These are phyloP conservation scores for Pipistrellus pipistrellus DNA, from an alignment of 2,797 vertebrate genomes.

Conservation along the genomic window DNA sequence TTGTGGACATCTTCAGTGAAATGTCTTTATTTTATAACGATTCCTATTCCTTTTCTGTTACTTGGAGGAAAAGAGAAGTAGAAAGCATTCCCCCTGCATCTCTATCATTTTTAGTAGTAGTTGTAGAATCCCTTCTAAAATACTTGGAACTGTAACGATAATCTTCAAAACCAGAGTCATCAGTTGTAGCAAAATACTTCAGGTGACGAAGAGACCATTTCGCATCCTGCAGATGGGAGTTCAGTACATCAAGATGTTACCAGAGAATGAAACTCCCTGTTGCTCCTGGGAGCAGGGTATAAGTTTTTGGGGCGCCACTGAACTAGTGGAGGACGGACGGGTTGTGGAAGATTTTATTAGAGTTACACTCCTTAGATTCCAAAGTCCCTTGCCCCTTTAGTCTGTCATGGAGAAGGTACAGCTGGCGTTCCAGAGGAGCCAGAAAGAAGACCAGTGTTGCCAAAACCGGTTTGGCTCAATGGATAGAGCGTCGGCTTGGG, in stretches of 20 bases:
- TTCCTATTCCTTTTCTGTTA: not conserved
- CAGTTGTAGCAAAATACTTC: constrained; percentile 14
- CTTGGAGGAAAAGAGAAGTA: constrained; percentile 28
- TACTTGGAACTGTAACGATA: not conserved
- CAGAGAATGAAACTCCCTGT: too few relatives aligned
- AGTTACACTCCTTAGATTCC: too few relatives aligned
- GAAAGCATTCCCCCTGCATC: not conserved
- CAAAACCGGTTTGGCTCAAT: too few relatives aligned
- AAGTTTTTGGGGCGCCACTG: too few relatives aligned
- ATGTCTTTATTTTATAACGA: not conserved
- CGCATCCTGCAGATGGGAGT: not conserved
- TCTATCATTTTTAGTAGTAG: constrained; percentile 35
- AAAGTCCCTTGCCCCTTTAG: too few relatives aligned
- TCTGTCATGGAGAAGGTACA: too few relatives aligned
- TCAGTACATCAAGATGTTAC: not conserved
- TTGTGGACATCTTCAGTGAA: not conserved
- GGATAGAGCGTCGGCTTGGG: too few relatives aligned
- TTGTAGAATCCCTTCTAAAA: constrained; percentile 11
- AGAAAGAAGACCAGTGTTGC: too few relatives aligned
- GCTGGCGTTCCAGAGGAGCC: too few relatives aligned
- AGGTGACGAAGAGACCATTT: constrained; percentile 21
- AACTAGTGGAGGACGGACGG: too few relatives aligned
- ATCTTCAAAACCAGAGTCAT: constrained; percentile 1
- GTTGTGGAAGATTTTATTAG: too few relatives aligned
- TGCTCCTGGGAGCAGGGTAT: too few relatives aligned